Evolutionary conservation across 2,888 invertebrate species (phyloP), one percentile per base, ranked within the genome.

Genomic region (Heteropelma amictum): DNA sequence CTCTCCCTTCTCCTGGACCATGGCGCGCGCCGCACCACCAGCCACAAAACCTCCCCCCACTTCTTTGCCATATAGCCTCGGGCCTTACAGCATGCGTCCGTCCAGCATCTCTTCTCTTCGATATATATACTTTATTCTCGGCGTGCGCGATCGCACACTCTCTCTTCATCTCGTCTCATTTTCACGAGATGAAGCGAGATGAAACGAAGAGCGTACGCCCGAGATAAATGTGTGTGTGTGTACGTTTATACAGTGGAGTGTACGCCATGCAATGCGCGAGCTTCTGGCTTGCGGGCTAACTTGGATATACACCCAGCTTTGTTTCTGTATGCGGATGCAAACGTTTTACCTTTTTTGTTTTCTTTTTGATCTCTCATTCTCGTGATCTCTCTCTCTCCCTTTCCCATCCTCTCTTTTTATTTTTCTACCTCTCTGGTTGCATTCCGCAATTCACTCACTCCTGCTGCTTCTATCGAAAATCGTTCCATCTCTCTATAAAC

Each of bases 21-120:
- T 87, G 87, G 87, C 87, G 88, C 87, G 84, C 88, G 88, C 88
- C 88, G 85, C 80, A 77, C 83, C 85, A 87, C 86, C 79, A 78
- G 80, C 78, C 77, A 67, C 67, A 70, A 51, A 67, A 30, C 76
- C 73, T 76, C 77, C 79, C 73, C 77, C 77, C 79, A 68, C 77
- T 64, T 64, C 51, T 63, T 35, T 23, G 19, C 23, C 35, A 17
- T 35, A 33, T 60, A 60, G 79, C 83, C 80, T 78, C 80, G 79
- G 82, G 81, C 80, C 79, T 77, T 79, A 80, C 80, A 78, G 78
- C 78, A 74, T 76, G 72, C 73, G 76, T 77, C 75, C 78, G 70
- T 65, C 67, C 72, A 72, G 75, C 75, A 78, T 80, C 82, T 78
- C 45, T 64, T 61, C 68, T 53, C 64, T n/a, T 58, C 67, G 30